Evolutionary conservation across 2,113 vertebrate species (phyloP).

Genomic region (Leuciscus idus): DNA sequence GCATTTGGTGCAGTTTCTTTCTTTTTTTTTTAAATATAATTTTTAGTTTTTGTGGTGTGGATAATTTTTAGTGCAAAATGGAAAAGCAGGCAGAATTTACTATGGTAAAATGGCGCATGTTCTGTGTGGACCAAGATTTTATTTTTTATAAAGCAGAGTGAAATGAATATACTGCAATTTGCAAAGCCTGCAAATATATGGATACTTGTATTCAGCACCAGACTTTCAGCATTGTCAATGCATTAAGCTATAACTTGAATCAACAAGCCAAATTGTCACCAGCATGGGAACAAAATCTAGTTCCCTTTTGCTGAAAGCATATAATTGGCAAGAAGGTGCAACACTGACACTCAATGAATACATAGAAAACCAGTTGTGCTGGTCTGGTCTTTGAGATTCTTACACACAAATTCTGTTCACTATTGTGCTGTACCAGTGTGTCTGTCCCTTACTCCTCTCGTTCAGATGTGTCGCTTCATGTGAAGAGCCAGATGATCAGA

Average conservation of each 20-base stretch:
- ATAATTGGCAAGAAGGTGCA: neutral
- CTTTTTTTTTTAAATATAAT: too few species aligned
- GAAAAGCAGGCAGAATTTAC: too few species aligned
- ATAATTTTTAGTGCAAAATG: too few species aligned
- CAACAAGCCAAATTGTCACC: neutral
- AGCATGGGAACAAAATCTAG: neutral
- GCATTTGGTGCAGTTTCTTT: too few species aligned
- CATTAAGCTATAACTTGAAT: neutral
- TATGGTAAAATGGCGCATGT: neutral
- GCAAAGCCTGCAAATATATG: neutral
- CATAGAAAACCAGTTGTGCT: neutral
- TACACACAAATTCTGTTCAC: neutral
- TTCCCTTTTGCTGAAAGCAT: neutral
- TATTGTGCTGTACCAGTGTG: neutral
- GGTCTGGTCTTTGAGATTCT: neutral
- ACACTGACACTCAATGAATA: neutral
- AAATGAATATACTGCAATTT: neutral
- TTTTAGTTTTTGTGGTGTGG: too few species aligned
- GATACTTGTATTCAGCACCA: neutral
- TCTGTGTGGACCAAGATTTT: neutral
- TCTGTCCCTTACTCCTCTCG: conserved; percentile 56
- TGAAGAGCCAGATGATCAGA: conserved; percentile 98
- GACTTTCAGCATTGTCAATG: neutral
- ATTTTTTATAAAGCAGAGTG: neutral
- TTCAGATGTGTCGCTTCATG: conserved; percentile 98